Evolutionary conservation across 2,888 invertebrate species (phyloP), one percentile per base, ranked within the genome.

Genomic region (Zygaena filipendulae): DNA sequence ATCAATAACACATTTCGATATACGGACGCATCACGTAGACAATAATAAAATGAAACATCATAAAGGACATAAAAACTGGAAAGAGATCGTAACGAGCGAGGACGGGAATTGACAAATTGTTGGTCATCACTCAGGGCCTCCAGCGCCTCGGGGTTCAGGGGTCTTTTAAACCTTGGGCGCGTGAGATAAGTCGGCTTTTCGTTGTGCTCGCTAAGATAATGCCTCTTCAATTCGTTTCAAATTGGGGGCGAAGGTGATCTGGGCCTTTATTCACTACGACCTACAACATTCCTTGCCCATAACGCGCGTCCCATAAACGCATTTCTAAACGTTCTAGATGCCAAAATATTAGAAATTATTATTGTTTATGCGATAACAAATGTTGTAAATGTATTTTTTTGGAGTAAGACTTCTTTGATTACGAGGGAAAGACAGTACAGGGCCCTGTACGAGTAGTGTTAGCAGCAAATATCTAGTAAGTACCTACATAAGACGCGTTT

Each of bases 21-120:
- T n/a, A n/a, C n/a, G n/a, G n/a, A n/a, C n/a, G 40, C 58, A 47
- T 59, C 69, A 71, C 70, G 63, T 64, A 52, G 62, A 62, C 71
- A 70, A 74, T 74, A 64, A 71, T 68, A 71, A 69, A 71, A 71
- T 66, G 68, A 72, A 74, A 71, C 72, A 72, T 71, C 70, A 67
- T 68, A 70, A 60, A 59, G 60, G 62, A 52, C 64, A 70, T 70
- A 74, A 74, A 72, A 74, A 75, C 69, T 71, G 63, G 67, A 72
- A 72, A 67, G 70, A 71, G 57, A 50, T 53, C 54, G 57, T 63
- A 70, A 71, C 64, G 70, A 69, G 61, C 52, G 44, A 51, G 53
- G 58, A 54, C 53, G 58, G 60, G 64, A 64, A 63, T 64, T 67
- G 66, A 77, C 72, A 75, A 77, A 77, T 74, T 64, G 75, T 48